Percentiles rank a stretch among this genome's conserved stretches.
Conservation (phyloP, 2,888 invertebrate species). For the Erpobdella octoculata region DNA sequence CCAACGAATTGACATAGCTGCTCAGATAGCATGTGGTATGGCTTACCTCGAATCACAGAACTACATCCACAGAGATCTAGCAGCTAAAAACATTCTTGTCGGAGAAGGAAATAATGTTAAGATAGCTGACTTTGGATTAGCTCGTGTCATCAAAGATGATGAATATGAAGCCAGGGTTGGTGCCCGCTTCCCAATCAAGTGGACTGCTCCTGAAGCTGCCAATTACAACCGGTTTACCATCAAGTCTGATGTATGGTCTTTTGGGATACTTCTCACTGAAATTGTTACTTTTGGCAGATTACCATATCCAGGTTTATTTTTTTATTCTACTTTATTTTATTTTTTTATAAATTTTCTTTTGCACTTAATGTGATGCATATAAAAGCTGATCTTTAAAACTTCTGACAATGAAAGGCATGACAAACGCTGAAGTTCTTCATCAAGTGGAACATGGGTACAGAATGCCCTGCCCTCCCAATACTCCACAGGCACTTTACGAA, state of each 20-base stretch:
- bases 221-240: slow-evolving; percentile 99
- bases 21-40: slow-evolving; percentile 98
- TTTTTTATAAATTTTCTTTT: background rate
- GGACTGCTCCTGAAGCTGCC: slow-evolving; percentile 99
- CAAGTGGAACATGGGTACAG: slow-evolving; percentile 99
- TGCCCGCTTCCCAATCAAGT: slow-evolving; percentile 97
- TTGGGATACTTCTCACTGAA: slow-evolving; percentile 94
- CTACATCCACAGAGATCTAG: slow-evolving; percentile 70
- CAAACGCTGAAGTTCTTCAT: slow-evolving; percentile 96
- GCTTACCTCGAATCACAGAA: slow-evolving; percentile 97
- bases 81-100: slow-evolving; percentile 23
- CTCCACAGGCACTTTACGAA: slow-evolving; percentile 86
- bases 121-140: slow-evolving; percentile 21
- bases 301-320: slow-evolving; percentile 81
- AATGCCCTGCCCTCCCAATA: slow-evolving; percentile 92
- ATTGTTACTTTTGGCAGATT: slow-evolving; percentile 95
- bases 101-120: slow-evolving; percentile 16
- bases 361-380: background rate
- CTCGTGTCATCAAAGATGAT: slow-evolving; percentile 58
- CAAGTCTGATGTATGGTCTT: slow-evolving; percentile 99
- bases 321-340: background rate
- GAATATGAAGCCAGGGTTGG: slow-evolving; percentile 97
- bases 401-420: slow-evolving; percentile 95
- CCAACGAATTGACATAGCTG: slow-evolving; percentile 92
- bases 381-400: too few species aligned